Conservation (phyloP, 2,113 vertebrate species). For the Vulpes ferrilata region DNA sequence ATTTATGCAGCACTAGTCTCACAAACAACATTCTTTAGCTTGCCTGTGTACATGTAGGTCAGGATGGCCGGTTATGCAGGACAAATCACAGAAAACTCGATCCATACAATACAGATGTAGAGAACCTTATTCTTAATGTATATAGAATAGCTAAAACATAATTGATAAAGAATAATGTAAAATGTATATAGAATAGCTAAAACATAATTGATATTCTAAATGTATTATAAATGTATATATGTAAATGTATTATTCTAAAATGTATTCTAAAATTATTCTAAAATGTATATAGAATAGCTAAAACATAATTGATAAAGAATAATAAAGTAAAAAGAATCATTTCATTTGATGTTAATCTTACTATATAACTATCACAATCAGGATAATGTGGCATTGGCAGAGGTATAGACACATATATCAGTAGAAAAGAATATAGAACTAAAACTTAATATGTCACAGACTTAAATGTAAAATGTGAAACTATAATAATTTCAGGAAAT, state of each 20-base stretch:
- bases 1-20: not conserved
- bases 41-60: not conserved
- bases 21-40: not conserved
- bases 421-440: not conserved
- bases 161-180: not conserved
- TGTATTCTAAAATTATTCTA: no score
- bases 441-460: not conserved
- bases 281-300: not conserved
- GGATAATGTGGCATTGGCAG: not conserved
- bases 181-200: not conserved
- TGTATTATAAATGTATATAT: no score
- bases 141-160: not conserved
- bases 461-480: not conserved
- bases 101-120: not conserved
- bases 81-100: not conserved
- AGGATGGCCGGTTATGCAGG: not conserved
- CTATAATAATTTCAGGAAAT: not conserved
- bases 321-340: not conserved
- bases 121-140: not conserved
- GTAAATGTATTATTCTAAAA: no score
- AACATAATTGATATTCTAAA: not conserved
- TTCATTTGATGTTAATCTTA: not conserved
- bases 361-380: not conserved
- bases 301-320: not conserved
- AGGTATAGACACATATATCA: not conserved